Conservation (phyloP, 2,888 invertebrate genomes). For the Platycheirus albimanus region DNA sequence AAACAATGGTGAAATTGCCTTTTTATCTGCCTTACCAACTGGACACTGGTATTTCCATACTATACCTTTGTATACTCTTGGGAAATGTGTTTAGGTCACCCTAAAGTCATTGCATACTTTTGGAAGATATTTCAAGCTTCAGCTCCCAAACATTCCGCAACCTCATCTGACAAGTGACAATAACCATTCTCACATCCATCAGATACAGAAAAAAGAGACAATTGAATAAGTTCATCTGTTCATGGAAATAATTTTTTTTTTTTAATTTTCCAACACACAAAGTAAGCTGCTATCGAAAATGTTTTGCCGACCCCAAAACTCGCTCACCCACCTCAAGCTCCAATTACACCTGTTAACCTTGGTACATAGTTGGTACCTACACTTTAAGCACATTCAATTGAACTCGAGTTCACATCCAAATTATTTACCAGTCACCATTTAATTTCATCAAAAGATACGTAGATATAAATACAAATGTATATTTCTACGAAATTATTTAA, state of each 20-base stretch:
- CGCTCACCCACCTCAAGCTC: slow-evolving; percentile 58
- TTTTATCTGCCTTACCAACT: too few species aligned
- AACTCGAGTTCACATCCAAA: slow-evolving; percentile 46
- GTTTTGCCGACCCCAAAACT: slow-evolving; percentile 36
- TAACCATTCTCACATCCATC: neutral
- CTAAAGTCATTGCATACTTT: neutral
- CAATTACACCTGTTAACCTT: slow-evolving; percentile 54
- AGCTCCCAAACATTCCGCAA: neutral
- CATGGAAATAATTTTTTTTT: neutral
- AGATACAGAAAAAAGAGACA: neutral
- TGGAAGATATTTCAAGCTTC: neutral
- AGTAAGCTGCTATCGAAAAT: neutral
- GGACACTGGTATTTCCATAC: too few species aligned
- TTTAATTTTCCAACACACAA: neutral
- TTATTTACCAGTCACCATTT: slow-evolving; percentile 11
- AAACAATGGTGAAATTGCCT: too few species aligned
- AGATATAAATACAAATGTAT: neutral
- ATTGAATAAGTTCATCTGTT: neutral
- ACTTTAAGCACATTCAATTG: slow-evolving; percentile 11
- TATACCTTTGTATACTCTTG: neutral
- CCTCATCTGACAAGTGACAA: neutral
- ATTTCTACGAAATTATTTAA: slow-evolving; percentile 37
- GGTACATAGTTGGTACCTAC: too few species aligned
- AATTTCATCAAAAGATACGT: neutral
- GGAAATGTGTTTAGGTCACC: neutral